Base-by-base conservation (phyloP, 2,113 vertebrate genomes). In the Gnathonemus echidnorhynchus region DNA sequence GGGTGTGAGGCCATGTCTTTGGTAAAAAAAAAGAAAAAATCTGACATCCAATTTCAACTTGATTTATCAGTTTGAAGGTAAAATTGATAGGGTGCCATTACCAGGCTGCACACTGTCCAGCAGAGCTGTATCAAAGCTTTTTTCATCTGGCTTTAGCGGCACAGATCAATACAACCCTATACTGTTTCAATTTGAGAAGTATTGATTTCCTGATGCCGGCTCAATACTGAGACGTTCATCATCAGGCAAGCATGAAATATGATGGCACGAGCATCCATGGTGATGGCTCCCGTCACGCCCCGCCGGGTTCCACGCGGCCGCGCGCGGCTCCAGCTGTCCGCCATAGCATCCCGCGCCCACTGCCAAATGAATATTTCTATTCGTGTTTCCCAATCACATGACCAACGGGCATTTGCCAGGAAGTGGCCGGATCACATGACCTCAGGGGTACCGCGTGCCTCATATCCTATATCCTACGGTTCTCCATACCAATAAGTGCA, bases 11-110 rank as follows among this genome's bases (percentile, higher is more conserved):
- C 95, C 95, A 96, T 17, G 92, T 83, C 93, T 96, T 93, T 92
- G 91, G 93, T 95, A 93, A 90, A 90, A 92, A 95, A 91, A 87
- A 90, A 94, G 95, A 97, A 96, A 97, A 97, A 96, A 92, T 90
- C 95, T 98, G 98, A 98, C 98, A 99, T 98, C 97, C 98, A 99
- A 99, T 99, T 99, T 99, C 97, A 97, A 98, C 96, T 96, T 99
- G 98, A 99, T 99, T 99, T 99, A 99, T 99, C 98, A 98, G 97
- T 96, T 94, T 95, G 97, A 98, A 97, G 97, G 97, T 96, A 97
- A 98, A 98, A 99, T 97, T 98, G 98, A 99, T 99, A 98, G 98
- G 95, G 95, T 98, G 97, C 97, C 97, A 98, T 98, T 98, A 97
- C 96, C 93, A 95, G 94, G 95, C 95, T 97, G 95, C 94, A 95